A percentile compares a stretch with the other conserved stretches of the same genome.
Conservation (phyloP, 2,888 invertebrate species). For the Dynastes hyllus region DNA sequence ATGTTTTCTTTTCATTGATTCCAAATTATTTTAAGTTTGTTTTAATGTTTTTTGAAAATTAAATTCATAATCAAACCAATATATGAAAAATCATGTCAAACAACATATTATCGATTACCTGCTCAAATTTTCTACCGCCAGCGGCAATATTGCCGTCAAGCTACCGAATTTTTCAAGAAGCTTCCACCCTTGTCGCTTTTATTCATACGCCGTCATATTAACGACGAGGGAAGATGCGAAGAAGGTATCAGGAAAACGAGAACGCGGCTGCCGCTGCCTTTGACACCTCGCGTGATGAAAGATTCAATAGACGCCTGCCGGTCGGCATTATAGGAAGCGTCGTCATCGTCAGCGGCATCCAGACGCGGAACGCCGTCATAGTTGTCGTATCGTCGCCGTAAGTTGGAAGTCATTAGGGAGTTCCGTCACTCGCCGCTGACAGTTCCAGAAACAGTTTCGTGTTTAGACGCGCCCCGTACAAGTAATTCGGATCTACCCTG, state of each 20-base stretch:
- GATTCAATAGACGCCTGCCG: slow-evolving; percentile 56
- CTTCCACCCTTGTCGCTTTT: slow-evolving; percentile 34
- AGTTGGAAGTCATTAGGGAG: slow-evolving; percentile 54
- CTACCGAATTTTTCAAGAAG: background rate
- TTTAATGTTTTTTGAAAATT: too few species aligned
- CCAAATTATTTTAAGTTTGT: too few species aligned
- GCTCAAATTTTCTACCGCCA: slow-evolving; percentile 12
- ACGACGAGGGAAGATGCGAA: slow-evolving; percentile 53
- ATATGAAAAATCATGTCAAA: too few species aligned
- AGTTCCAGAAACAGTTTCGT: slow-evolving; percentile 34
- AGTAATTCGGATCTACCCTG: background rate
- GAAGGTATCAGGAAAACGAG: background rate
- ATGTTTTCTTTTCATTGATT: too few species aligned
- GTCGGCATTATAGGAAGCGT: slow-evolving; percentile 8
- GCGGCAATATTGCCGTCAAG: slow-evolving; percentile 41
- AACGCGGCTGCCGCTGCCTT: slow-evolving; percentile 52
- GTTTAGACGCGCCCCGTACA: slow-evolving; percentile 14
- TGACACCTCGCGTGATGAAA: slow-evolving; percentile 60
- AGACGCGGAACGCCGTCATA: slow-evolving; percentile 21
- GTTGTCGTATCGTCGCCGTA: background rate
- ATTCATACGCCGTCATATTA: slow-evolving; percentile 59
- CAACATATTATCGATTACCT: slow-evolving; percentile 54
- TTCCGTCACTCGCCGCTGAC: slow-evolving; percentile 51
- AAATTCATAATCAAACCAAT: too few species aligned
- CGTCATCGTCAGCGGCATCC: slow-evolving; percentile 6